Percentiles rank a stretch among this genome's conserved stretches.
Conservation (phyloP, 2,113 vertebrate genomes). For the Bos taurus region DNA sequence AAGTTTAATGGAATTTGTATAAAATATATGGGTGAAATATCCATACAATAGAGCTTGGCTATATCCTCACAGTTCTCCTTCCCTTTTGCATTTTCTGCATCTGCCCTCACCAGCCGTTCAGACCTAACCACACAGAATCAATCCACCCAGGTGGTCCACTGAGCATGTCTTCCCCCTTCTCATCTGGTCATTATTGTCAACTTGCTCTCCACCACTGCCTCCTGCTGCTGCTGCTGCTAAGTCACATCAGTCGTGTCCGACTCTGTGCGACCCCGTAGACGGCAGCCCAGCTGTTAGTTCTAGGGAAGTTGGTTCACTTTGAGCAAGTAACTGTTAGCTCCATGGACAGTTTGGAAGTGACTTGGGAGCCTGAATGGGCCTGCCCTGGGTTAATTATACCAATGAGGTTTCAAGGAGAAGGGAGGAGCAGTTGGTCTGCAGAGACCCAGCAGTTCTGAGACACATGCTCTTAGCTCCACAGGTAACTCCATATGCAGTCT, state of each 20-base stretch:
- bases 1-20: background rate
- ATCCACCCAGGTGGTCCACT: background rate
- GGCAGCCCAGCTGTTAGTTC: background rate
- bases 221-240: too few species aligned
- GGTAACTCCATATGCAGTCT: background rate
- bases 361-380: background rate
- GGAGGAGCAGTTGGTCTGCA: background rate
- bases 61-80: background rate
- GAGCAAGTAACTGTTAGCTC: background rate
- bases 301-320: background rate
- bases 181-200: accelerated
- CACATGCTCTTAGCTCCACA: background rate
- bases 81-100: background rate
- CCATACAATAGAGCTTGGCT: background rate
- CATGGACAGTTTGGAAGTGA: background rate
- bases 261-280: too few species aligned
- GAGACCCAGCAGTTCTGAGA: background rate
- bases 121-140: background rate
- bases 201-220: background rate
- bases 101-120: background rate
- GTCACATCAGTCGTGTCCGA: too few species aligned
- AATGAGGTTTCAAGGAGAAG: background rate
- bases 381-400: too few species aligned
- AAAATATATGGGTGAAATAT: background rate
- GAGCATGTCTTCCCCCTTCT: background rate